Base-by-base conservation (phyloP, 2,888 invertebrate species). In the Dolomedes plantarius region DNA sequence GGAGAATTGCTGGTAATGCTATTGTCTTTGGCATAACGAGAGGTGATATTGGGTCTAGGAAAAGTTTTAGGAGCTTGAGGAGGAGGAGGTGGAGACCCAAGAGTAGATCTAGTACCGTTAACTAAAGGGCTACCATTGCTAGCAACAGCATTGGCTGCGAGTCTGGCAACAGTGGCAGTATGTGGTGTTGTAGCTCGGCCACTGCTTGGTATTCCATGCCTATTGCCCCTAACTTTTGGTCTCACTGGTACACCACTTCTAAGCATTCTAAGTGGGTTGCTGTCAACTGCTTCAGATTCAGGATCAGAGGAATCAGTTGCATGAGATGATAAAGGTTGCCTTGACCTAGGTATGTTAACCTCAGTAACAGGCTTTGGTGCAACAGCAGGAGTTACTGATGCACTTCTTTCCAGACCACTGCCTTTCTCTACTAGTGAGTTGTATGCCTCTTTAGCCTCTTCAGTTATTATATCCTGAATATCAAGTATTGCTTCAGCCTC, bases 401-500 rank as follows among this genome's bases (percentile, higher is more conserved):
- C 32, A 79, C 83, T 87, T 56, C 69, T 62, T 50, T 82, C 86
- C 39, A 90, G 90, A 41, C 71, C 83, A 69, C 82, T 77, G 67
- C 90, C 90, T 88, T 95, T 94, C 91, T 98, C 97, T 77, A 99
- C 97, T 74, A 99, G 93, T 90, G 96, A 95, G 90, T 96, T 95
- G 92, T 99, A 99, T 0, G 97, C 98, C 90, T 96, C 94, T 91
- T 96, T 97, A 68, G 97, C 96, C 91, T 97, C 97, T 90, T 95
- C 95, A 23, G 96, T 96, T 89, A 97, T 93, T 32, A 95, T 95
- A 32, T 97, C 97, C 94, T 97, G 97, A 90, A 97, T 94, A 91
- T 97, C 96, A 13, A 95, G 95, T 89, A 97, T 95, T 90, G 94
- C 93, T 89, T 96, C 94, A 19, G 96, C 95, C 92, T 97, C 97